These are phyloP conservation scores for Jacana jacana DNA, from an alignment of 2,113 vertebrate species.

Conservation along the genomic window DNA sequence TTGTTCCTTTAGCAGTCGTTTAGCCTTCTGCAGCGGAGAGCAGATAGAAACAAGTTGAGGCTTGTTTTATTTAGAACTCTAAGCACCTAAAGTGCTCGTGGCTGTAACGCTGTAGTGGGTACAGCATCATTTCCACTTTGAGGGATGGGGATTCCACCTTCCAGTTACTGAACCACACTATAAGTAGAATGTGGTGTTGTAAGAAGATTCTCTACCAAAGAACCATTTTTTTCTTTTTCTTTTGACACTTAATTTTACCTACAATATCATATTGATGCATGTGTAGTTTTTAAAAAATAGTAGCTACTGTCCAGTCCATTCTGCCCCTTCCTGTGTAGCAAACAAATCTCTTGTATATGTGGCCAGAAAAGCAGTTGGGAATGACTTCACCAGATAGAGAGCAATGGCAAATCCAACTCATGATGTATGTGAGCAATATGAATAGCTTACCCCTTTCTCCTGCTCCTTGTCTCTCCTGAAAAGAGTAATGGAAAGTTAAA, in stretches of 20 bases:
- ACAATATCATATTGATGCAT: not conserved
- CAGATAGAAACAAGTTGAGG: not conserved
- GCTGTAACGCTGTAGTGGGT: not conserved
- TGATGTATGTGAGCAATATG: not conserved
- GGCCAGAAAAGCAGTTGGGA: not conserved
- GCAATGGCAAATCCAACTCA: not conserved
- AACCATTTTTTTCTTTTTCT: not conserved
- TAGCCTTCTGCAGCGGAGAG: not conserved
- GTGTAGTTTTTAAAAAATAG: not conserved
- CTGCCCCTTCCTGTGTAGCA: not conserved
- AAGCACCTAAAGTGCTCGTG: not conserved
- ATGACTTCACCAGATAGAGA: not conserved
- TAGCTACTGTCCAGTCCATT: not conserved
- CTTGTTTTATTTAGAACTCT: not conserved
- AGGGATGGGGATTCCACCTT: not conserved
- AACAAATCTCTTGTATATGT: not conserved
- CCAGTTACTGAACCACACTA: not conserved
- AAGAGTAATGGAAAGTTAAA: slow-evolving; percentile 42
- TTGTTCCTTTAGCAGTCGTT: not conserved
- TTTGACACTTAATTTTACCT: not conserved
- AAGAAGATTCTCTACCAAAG: not conserved
- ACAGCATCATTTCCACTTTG: not conserved
- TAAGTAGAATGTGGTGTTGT: not conserved
- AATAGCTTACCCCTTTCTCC: not conserved
- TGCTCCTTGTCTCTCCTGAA: not conserved